Conservation (phyloP, 2,888 invertebrate genomes). For the Tuta absoluta region DNA sequence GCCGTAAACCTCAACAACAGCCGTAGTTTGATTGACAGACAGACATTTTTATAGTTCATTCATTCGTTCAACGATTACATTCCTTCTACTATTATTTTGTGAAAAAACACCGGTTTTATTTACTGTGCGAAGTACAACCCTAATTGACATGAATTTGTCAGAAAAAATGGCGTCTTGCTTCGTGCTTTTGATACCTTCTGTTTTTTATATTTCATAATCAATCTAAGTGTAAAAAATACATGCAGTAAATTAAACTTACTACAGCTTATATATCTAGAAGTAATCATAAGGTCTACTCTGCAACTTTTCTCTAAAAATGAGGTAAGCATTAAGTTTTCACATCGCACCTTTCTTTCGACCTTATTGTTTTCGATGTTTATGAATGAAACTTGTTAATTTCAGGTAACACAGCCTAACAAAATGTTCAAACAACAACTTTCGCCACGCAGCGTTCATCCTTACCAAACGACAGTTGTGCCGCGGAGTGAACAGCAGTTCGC, state of each 20-base stretch:
- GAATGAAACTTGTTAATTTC: slow-evolving; percentile 34
- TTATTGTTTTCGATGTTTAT: slow-evolving; percentile 31
- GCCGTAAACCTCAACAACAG: not conserved
- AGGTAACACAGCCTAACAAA: slow-evolving; percentile 43
- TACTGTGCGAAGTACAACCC: not conserved
- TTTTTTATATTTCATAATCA: not conserved
- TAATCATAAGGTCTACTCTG: no score
- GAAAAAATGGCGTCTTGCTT: slow-evolving; percentile 3
- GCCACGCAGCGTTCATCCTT: slow-evolving; percentile 73
- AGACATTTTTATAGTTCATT: not conserved
- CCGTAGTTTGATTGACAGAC: not conserved
- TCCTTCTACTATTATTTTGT: not conserved
- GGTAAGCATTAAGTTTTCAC: slow-evolving; percentile 20
- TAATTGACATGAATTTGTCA: not conserved
- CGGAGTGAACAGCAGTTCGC: slow-evolving; percentile 71
- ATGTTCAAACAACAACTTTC: slow-evolving; percentile 78
- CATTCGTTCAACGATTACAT: not conserved
- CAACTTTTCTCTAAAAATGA: slow-evolving; percentile 16
- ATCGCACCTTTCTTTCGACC: not conserved
- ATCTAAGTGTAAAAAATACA: no score
- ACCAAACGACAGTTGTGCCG: slow-evolving; percentile 76
- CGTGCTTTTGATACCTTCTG: not conserved
- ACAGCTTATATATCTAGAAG: not conserved
- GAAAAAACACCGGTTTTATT: not conserved
- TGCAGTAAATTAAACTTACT: not conserved